phyloP scores from a whole-genome alignment of 2,797 vertebrate species.

The Staurois parvus region DNA sequence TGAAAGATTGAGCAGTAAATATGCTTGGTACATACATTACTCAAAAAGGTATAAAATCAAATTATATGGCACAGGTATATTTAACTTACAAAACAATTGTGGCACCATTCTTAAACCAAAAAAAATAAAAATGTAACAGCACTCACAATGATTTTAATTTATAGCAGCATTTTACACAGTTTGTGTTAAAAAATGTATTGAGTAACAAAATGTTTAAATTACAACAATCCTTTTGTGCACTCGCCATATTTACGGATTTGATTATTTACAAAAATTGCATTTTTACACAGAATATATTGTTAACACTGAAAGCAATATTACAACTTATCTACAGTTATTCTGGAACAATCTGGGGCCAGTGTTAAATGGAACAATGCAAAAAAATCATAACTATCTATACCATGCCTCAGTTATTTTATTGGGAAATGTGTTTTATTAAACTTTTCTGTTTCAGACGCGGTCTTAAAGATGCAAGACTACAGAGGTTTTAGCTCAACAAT shows the following conservation, averaged over 20 bases:
- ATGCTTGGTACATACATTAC: conserved; percentile 38
- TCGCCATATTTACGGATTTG: conserved; percentile 71
- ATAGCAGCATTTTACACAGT: conserved; percentile 80
- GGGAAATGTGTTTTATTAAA: no score
- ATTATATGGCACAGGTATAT: conserved; percentile 75
- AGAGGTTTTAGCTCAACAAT: no score
- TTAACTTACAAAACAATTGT: conserved; percentile 68
- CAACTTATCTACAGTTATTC: conserved; percentile 45
- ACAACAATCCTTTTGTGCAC: conserved; percentile 76
- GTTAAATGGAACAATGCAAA: neutral
- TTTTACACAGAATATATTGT: conserved; percentile 55
- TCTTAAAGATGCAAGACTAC: no score
- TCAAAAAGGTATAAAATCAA: conserved; percentile 48
- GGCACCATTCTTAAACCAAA: conserved; percentile 69
- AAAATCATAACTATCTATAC: neutral
- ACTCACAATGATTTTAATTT: conserved; percentile 74
- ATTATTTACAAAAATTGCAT: conserved; percentile 75
- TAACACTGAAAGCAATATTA: conserved; percentile 47
- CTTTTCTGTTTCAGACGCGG: no score
- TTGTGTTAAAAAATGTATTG: conserved; percentile 73
- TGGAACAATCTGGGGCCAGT: neutral
- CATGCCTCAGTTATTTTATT: neutral
- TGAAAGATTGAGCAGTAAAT: conserved; percentile 6
- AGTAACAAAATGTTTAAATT: conserved; percentile 77
- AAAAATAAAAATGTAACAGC: conserved; percentile 74